phyloP scores from a whole-genome alignment of 2,888 invertebrate species.

The Mesorhabditis spiculigera region DNA sequence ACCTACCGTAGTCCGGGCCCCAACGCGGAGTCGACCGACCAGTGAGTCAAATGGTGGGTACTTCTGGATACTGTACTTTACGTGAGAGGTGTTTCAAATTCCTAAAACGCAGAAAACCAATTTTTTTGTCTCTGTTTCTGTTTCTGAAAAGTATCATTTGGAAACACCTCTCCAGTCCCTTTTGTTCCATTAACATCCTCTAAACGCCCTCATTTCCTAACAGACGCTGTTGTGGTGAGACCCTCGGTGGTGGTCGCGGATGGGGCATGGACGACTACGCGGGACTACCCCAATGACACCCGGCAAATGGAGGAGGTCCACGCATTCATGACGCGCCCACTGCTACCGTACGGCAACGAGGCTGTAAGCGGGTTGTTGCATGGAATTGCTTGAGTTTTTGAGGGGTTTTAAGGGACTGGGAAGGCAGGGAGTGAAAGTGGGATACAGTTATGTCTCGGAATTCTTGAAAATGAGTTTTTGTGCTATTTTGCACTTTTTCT shows the following conservation, averaged over 20 bases:
- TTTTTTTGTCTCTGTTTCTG: background rate
- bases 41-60: background rate
- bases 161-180: background rate
- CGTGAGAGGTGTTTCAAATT: too few relatives aligned
- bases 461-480: too few relatives aligned
- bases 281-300: background rate
- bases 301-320: background rate
- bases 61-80: too few relatives aligned
- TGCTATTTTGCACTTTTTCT: too few relatives aligned
- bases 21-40: background rate
- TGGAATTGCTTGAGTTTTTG: too few relatives aligned
- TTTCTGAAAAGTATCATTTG: background rate
- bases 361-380: background rate
- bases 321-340: background rate
- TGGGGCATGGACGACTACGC: background rate
- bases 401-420: too few relatives aligned
- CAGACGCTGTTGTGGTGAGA: background rate
- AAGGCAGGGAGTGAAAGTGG: too few relatives aligned
- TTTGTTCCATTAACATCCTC: background rate
- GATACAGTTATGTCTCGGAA: too few relatives aligned
- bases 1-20: background rate
- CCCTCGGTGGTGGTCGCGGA: constrained; percentile 6
- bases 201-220: background rate
- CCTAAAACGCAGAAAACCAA: background rate
- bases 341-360: background rate